These are phyloP conservation scores for Ectropis grisescens DNA, from an alignment of 1,140 invertebrate genomes.

Conservation along the genomic window DNA sequence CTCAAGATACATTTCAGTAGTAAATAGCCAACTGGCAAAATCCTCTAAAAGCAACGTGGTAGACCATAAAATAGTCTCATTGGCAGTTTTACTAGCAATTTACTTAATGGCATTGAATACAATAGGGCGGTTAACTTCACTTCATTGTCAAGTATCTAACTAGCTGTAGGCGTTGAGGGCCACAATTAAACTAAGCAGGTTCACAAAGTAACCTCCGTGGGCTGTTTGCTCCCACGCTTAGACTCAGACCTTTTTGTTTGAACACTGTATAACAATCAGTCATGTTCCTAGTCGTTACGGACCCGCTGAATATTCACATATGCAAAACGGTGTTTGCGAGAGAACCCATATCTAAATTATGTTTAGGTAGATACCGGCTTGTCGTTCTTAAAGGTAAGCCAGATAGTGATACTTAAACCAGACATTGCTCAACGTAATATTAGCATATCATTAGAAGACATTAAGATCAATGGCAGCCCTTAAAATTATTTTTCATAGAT, in stretches of 20 bases:
- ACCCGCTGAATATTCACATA: constrained; percentile 38
- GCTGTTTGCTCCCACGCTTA: constrained; percentile 37
- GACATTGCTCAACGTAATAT: no score
- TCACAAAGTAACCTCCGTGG: constrained; percentile 35
- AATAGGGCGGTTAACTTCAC: neutral
- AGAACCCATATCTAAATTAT: constrained; percentile 17
- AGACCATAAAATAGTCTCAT: no score
- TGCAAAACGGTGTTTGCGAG: constrained; percentile 23
- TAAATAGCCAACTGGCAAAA: no score
- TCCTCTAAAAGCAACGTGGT: no score
- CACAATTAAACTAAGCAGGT: constrained; percentile 30
- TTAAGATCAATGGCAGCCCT: no score
- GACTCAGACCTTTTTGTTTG: constrained; percentile 35
- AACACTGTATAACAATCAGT: constrained; percentile 19
- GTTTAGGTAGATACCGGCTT: constrained; percentile 6
- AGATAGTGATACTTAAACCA: no score
- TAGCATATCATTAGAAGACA: no score
- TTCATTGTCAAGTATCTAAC: constrained; percentile 8
- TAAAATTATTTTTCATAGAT: no score
- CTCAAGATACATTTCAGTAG: no score
- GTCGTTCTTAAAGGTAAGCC: constrained; percentile 4
- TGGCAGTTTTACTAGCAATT: no score
- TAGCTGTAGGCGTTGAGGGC: constrained; percentile 22
- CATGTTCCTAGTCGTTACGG: constrained; percentile 16
- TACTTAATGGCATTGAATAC: no score